A percentile compares a stretch with the other conserved stretches of the same genome.
These are phyloP conservation scores for Mohoua ochrocephala DNA, from an alignment of 2,113 vertebrate species.

Conservation along the genomic window DNA sequence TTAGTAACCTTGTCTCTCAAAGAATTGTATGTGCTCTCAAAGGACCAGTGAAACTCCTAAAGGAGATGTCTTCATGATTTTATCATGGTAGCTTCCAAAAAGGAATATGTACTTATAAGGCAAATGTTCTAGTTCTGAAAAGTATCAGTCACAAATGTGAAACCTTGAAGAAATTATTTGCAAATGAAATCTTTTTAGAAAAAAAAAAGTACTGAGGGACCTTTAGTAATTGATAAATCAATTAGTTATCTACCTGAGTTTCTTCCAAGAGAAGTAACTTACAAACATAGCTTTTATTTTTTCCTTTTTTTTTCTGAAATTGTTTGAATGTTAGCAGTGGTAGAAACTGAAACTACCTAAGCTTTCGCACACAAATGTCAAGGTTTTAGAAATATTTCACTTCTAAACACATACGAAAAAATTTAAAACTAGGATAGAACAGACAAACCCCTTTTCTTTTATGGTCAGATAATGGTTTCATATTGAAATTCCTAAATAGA, in stretches of 20 bases:
- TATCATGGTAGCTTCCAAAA: not conserved
- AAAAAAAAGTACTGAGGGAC: not conserved
- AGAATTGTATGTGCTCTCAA: not conserved
- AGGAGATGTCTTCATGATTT: not conserved
- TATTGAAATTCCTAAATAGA: not conserved
- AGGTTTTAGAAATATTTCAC: not conserved
- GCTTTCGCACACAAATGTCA: not conserved
- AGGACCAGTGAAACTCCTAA: not conserved
- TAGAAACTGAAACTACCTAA: not conserved
- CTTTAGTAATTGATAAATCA: not conserved
- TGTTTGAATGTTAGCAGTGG: not conserved
- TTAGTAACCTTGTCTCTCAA: not conserved
- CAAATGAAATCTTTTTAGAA: not conserved
- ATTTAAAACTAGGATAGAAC: rapidly evolving
- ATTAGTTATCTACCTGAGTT: not conserved
- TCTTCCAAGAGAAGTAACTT: not conserved
- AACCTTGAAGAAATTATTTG: not conserved
- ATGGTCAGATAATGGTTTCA: not conserved
- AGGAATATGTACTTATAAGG: not conserved
- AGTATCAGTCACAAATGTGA: not conserved
- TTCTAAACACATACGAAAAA: not conserved
- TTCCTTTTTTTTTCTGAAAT: not conserved
- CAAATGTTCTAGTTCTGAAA: not conserved
- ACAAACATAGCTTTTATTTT: not conserved
- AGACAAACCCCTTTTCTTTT: not conserved